Evolutionary conservation across 2,113 vertebrate species (phyloP), one percentile per base, ranked within the genome.

Genomic region (Burhinus bistriatus): DNA sequence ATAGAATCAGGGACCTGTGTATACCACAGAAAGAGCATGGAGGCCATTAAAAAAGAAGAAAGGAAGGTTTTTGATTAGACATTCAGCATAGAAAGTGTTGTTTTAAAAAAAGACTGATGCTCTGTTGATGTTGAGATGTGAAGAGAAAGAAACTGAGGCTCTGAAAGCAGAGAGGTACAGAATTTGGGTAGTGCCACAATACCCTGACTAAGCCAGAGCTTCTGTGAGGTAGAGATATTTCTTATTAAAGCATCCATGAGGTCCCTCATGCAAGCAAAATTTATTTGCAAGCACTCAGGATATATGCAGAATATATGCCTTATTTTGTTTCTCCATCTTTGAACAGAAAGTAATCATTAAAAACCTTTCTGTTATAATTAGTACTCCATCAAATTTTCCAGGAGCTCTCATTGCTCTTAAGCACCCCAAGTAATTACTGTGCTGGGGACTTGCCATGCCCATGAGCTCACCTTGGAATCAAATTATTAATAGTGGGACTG

Each of bases 391-490:
- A 89, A 69, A 82, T 89, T 91, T 91, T 95, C 80, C 69, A 94
- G 73, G 66, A 91, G 75, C 68, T 92, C 87, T 93, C 70, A 36
- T 51, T 90, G 66, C 92, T 96, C 66, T 93, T 75, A 90, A 95
- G 89, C 69, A 93, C 44, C 65, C n/a, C 59, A 45, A 25, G 86
- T 69, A 97, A 96, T 96, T 96, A 94, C 61, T 69, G 69, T 72
- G 91, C 88, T 92, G 95, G 89, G 77, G 93, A 81, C 91, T 78
- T 97, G 92, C 83, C 94, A 93, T 84, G 90, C 76, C 88, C 89
- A 71, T 95, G 90, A 96, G 76, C 80, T 97, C 90, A 95, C 92
- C 92, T 97, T 97, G 94, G 96, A 97, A 93, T 87, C 64, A 68
- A 78, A 87, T 91, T 54, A 96, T 81, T 87, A 72, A 79, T 29